Conservation (phyloP, 2,888 invertebrate species). For the Yponomeuta cagnagella region DNA sequence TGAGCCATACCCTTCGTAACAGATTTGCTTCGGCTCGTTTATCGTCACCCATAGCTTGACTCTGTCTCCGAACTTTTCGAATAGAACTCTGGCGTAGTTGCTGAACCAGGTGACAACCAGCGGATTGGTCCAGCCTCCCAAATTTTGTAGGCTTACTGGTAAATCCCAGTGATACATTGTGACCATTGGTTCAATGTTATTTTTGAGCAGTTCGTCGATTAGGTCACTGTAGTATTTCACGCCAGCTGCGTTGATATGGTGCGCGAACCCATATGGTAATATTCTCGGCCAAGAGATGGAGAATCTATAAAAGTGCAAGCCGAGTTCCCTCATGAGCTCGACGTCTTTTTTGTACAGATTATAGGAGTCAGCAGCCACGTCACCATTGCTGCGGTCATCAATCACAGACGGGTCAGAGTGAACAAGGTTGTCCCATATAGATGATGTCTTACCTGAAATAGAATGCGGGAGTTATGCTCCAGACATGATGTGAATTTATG, state of each 20-base stretch:
- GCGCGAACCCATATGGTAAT: slow-evolving; percentile 73
- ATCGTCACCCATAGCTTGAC: slow-evolving; percentile 76
- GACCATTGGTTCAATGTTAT: slow-evolving; percentile 74
- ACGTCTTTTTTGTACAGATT: slow-evolving; percentile 74
- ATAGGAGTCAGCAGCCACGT: slow-evolving; percentile 80
- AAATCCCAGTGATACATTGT: slow-evolving; percentile 80
- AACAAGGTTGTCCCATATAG: slow-evolving; percentile 13
- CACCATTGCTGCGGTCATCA: slow-evolving; percentile 46
- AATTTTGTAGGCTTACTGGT: slow-evolving; percentile 66
- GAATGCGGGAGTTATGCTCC: background rate
- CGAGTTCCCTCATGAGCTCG: slow-evolving; percentile 52
- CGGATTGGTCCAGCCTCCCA: slow-evolving; percentile 78
- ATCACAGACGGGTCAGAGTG: slow-evolving; percentile 11
- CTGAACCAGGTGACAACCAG: slow-evolving; percentile 69
- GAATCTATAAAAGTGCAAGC: slow-evolving; percentile 73
- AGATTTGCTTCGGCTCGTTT: slow-evolving; percentile 70
- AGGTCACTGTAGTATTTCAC: slow-evolving; percentile 79
- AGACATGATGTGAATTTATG: background rate
- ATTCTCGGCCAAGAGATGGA: slow-evolving; percentile 80
- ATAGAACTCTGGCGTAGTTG: slow-evolving; percentile 72
- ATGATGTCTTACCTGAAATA: slow-evolving; percentile 14
- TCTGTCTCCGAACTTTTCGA: slow-evolving; percentile 60
- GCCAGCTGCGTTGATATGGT: slow-evolving; percentile 73
- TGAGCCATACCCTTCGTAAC: slow-evolving; percentile 49
- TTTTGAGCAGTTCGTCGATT: slow-evolving; percentile 72